Base-by-base conservation (phyloP, 2,888 invertebrate species). In the Athalia cordata region DNA sequence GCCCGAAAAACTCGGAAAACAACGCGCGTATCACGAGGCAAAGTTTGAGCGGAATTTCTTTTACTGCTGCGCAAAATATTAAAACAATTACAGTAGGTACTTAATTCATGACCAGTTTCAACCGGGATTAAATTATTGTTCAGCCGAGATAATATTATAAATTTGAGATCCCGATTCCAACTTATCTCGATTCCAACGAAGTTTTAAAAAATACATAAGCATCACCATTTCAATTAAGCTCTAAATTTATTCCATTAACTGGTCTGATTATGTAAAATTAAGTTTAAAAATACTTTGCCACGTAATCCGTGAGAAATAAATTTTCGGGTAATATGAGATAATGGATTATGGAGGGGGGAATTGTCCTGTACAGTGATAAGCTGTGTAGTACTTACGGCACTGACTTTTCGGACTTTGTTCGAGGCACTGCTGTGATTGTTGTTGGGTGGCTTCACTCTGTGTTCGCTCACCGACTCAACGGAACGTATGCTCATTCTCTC, bases 401-500 rank as follows among this genome's bases (percentile, higher is more conserved):
- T 95, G 90, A 94, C 94, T 93, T 94, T 94, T 90, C 92, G 91
- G 87, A 92, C 91, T 80, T 85, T 85, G 80, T 88, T 85, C 77
- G 84, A 86, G 89, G 90, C 91, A 79, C 75, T 78, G 78, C 75
- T 67, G 83, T 89, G 87, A 81, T 89, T 89, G 83, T 86, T 88
- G 85, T 89, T 89, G 81, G 87, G 85, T 82, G 88, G 89, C 81
- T 87, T 89, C 81, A 88, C 86, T 82, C 88, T 90, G 90, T 95
- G 95, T 92, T 96, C 97, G 94, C 96, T 96, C 93, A 96, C 94
- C 92, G 97, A 96, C 93, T 95, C 96, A 92, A 96, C 90, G 90
- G 96, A 96, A 89, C 96, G 94, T 87, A 97, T 95, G 92, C 97
- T 97, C 94, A 97, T 97, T 91, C 96, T 95, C 91, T 96, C 96